Conservation (phyloP, 2,797 vertebrate species). For the Sternotherus odoratus region DNA sequence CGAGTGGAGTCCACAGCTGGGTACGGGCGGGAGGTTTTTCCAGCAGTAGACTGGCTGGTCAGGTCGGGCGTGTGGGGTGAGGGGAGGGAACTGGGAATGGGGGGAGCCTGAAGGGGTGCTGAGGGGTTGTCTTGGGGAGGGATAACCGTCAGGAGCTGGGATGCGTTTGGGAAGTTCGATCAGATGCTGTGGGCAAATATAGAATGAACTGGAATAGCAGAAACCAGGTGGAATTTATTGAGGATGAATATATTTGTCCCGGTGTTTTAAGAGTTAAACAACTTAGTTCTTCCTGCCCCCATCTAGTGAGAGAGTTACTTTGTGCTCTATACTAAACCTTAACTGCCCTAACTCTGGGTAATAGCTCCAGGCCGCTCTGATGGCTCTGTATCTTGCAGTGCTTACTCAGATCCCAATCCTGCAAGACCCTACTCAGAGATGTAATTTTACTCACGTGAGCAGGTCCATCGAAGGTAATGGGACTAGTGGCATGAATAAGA, state of each 20-base stretch:
- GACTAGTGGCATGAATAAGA: background rate
- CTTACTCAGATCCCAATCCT: background rate
- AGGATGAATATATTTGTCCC: background rate
- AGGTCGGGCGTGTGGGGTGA: background rate
- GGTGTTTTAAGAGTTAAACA: background rate
- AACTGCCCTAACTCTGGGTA: background rate
- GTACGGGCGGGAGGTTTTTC: background rate
- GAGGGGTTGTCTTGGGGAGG: background rate
- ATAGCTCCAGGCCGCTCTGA: background rate
- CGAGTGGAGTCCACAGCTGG: background rate
- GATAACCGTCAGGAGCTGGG: background rate
- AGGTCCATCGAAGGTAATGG: background rate
- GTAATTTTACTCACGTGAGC: background rate
- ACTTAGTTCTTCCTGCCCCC: background rate
- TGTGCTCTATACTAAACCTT: background rate
- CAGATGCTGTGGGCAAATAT: background rate
- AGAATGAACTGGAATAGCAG: background rate
- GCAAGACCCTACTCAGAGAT: background rate
- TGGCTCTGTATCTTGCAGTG: background rate
- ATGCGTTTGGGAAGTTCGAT: background rate
- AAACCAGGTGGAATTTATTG: background rate
- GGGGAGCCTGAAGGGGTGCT: background rate
- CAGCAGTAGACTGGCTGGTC: background rate
- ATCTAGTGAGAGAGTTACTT: background rate
- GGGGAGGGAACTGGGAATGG: background rate